A percentile compares a stretch with the other conserved stretches of the same genome.
These are phyloP conservation scores for Eugnorisma glareosa DNA, from an alignment of 2,888 invertebrate species.

Conservation along the genomic window DNA sequence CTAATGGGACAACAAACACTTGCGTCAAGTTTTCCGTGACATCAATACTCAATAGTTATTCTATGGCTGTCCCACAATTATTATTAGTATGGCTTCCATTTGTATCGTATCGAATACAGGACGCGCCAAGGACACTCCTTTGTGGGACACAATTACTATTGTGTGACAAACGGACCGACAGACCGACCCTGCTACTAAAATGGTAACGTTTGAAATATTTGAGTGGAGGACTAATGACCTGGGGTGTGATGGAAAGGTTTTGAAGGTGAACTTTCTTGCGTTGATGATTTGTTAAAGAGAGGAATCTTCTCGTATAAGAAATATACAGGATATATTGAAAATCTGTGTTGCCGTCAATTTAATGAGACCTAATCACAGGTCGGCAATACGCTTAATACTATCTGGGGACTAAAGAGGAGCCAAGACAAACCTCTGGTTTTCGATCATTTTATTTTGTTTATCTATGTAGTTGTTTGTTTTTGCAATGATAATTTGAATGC, in stretches of 20 bases:
- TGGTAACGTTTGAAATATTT: slow-evolving; percentile 59
- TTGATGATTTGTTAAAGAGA: background rate
- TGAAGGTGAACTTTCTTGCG: background rate
- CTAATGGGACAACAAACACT: slow-evolving; percentile 39
- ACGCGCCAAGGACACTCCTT: slow-evolving; percentile 64
- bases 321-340: background rate
- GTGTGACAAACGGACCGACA: slow-evolving; percentile 50
- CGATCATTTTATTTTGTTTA: background rate
- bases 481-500: background rate
- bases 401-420: background rate
- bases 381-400: background rate
- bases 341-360: too few species aligned
- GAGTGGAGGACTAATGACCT: slow-evolving; percentile 41
- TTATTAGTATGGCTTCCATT: slow-evolving; percentile 27
- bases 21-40: slow-evolving; percentile 53
- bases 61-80: slow-evolving; percentile 32
- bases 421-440: background rate
- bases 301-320: background rate
- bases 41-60: slow-evolving; percentile 56
- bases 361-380: background rate
- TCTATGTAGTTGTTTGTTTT: background rate
- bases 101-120: slow-evolving; percentile 43
- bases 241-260: background rate
- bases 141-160: slow-evolving; percentile 66
- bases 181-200: slow-evolving; percentile 40